Conservation (phyloP, 1,140 invertebrate genomes). For the Heterodera carotae region DNA sequence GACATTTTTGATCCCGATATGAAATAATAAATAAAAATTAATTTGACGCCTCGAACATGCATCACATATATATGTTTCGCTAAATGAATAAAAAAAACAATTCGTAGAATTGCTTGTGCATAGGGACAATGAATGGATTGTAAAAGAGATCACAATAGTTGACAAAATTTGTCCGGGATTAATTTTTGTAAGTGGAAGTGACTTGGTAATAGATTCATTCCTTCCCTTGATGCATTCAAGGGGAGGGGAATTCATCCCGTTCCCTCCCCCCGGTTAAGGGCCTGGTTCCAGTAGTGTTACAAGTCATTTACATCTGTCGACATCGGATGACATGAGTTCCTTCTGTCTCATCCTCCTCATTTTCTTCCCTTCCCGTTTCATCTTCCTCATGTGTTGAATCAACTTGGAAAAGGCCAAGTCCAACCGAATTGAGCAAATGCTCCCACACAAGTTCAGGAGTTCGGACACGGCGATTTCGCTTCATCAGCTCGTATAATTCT, state of each 20-base stretch:
- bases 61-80: too few relatives aligned
- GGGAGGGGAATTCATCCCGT: too few relatives aligned
- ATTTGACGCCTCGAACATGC: too few relatives aligned
- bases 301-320: slow-evolving; percentile 12
- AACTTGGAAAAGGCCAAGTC: slow-evolving; percentile 20
- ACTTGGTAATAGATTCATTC: too few relatives aligned
- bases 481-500: slow-evolving; percentile 22
- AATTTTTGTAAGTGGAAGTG: too few relatives aligned
- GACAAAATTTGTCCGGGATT: too few relatives aligned
- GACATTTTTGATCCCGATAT: slow-evolving; percentile 28
- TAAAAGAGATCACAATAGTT: too few relatives aligned
- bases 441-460: slow-evolving; percentile 32
- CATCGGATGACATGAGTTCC: slow-evolving; percentile 10
- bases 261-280: not conserved
- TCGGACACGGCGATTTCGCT: slow-evolving; percentile 26
- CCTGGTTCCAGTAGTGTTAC: not conserved
- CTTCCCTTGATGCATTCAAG: too few relatives aligned
- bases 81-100: too few relatives aligned
- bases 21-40: too few relatives aligned
- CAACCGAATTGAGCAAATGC: slow-evolving; percentile 23
- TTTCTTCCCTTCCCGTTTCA: not conserved
- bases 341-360: not conserved
- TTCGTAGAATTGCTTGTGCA: too few relatives aligned
- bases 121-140: too few relatives aligned
- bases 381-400: slow-evolving; percentile 13